A percentile compares a stretch with the other conserved stretches of the same genome.
These are phyloP conservation scores for Platycnemis pennipes DNA, from an alignment of 2,888 invertebrate species.

Conservation along the genomic window DNA sequence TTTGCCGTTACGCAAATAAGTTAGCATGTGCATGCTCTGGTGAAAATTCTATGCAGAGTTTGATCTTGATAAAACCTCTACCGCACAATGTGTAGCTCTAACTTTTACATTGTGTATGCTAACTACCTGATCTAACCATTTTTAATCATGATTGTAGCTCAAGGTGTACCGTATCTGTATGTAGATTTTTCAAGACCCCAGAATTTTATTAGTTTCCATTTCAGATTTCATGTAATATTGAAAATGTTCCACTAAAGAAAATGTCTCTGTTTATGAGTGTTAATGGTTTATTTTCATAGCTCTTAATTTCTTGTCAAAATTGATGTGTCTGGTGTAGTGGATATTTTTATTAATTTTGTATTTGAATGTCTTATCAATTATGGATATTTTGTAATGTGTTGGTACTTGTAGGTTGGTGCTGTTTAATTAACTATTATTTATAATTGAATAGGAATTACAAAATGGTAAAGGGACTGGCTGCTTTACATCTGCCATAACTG, in stretches of 20 bases:
- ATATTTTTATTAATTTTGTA: neutral
- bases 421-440: neutral
- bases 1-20: neutral
- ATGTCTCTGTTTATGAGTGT: too few species aligned
- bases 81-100: neutral
- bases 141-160: neutral
- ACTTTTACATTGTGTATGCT: neutral
- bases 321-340: neutral
- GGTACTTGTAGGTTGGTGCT: neutral
- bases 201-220: too few species aligned
- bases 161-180: neutral
- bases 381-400: neutral
- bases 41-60: neutral
- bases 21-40: neutral
- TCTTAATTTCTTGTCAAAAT: neutral
- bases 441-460: constrained; percentile 27
- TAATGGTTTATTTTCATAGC: neutral
- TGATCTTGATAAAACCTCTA: neutral
- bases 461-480: constrained; percentile 36
- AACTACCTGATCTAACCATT: neutral
- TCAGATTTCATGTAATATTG: too few species aligned
- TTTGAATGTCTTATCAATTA: neutral
- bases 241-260: too few species aligned
- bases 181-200: neutral
- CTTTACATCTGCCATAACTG: neutral